phyloP scores from a whole-genome alignment of 2,888 invertebrate species.

The Cetonia aurata region DNA sequence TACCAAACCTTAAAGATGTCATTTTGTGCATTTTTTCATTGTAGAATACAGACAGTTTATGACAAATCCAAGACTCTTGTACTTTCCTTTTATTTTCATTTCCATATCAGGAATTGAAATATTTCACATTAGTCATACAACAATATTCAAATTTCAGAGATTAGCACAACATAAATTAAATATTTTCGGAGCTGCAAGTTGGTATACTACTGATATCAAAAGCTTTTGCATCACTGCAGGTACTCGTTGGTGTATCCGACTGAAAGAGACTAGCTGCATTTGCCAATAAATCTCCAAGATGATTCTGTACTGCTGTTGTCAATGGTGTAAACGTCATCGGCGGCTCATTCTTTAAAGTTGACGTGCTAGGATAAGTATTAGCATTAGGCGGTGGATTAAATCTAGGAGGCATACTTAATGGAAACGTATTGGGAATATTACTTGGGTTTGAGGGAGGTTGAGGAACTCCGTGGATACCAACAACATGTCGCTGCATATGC shows the following conservation, averaged over 20 bases:
- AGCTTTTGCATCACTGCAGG: background rate
- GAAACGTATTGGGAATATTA: conserved; percentile 18
- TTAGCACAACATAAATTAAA: background rate
- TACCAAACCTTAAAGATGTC: no score
- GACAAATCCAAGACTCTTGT: no score
- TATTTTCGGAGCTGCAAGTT: conserved; percentile 18
- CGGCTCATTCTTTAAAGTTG: conserved; percentile 18
- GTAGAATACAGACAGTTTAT: no score
- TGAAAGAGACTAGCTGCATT: conserved; percentile 16
- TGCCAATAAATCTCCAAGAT: conserved; percentile 11
- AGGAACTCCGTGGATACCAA: conserved; percentile 38
- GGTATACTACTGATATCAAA: background rate
- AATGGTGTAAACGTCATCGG: conserved; percentile 5
- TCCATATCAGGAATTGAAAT: no score
- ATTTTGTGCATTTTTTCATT: no score
- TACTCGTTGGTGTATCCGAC: background rate
- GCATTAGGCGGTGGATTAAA: conserved; percentile 26
- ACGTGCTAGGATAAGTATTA: conserved; percentile 5
- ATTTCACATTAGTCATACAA: no score
- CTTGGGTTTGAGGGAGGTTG: conserved; percentile 16
- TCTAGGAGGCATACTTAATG: conserved; percentile 19
- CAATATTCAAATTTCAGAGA: no score
- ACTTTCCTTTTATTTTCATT: no score
- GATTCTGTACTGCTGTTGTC: conserved; percentile 18
- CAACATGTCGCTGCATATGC: conserved; percentile 59